phyloP scores from a whole-genome alignment of 1,140 invertebrate genomes.

The Brachionus rotundiformis region DNA sequence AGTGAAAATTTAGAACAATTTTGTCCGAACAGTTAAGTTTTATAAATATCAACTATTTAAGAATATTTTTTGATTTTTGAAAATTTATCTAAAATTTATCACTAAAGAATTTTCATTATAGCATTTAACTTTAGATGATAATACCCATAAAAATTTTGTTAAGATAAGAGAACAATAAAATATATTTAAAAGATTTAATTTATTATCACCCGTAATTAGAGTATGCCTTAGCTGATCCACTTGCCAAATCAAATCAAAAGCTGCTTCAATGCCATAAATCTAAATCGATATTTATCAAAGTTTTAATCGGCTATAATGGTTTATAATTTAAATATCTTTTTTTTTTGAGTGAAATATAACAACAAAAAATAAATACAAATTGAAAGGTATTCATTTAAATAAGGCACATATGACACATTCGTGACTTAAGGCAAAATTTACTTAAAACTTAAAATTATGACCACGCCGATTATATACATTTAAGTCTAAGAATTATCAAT shows the following conservation, averaged over 20 bases:
- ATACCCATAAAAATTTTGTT: neutral
- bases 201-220: neutral
- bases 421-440: neutral
- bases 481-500: neutral
- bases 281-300: neutral
- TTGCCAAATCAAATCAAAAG: neutral
- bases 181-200: neutral
- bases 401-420: neutral
- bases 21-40: neutral
- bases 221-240: neutral
- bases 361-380: neutral
- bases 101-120: neutral
- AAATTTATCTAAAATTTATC: slow-evolving; percentile 18
- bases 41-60: neutral
- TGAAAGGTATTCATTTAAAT: neutral
- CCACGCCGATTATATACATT: neutral
- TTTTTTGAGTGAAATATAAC: neutral
- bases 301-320: neutral
- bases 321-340: too few species aligned
- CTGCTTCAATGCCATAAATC: neutral
- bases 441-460: neutral
- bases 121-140: neutral
- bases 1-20: neutral
- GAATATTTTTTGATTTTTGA: neutral
- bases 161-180: slow-evolving; percentile 11